These are phyloP conservation scores for Megalops atlanticus DNA, from an alignment of 2,113 vertebrate genomes.

Conservation along the genomic window DNA sequence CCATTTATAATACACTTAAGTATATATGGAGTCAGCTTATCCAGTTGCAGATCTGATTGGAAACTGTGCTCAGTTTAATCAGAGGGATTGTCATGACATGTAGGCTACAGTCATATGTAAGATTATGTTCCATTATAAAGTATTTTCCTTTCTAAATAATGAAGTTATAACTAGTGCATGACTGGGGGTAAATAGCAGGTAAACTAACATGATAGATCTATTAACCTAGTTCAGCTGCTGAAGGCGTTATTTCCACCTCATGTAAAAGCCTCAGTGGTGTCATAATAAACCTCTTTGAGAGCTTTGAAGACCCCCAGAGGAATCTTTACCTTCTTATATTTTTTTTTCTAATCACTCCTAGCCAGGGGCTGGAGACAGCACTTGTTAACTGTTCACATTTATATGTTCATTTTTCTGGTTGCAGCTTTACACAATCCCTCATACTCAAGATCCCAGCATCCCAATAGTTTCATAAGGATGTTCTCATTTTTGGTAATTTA, in stretches of 20 bases:
- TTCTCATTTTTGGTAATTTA: no score
- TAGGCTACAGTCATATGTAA: neutral
- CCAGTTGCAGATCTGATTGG: neutral
- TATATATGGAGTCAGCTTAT: neutral
- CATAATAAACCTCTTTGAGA: neutral
- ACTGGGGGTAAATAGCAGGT: neutral
- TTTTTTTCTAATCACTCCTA: neutral
- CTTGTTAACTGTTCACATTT: neutral
- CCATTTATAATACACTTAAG: neutral
- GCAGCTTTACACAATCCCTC: no score
- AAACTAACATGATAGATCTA: neutral
- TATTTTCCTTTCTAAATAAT: neutral
- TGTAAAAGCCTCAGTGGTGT: neutral
- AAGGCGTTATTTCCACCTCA: neutral
- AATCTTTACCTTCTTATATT: neutral
- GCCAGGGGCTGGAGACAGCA: neutral
- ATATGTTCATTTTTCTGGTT: no score
- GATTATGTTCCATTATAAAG: no score
- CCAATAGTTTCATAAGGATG: no score
- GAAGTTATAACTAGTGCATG: neutral
- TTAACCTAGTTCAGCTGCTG: conserved; percentile 3
- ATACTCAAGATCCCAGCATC: no score
- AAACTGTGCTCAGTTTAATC: neutral
- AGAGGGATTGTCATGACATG: neutral
- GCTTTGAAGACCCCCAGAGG: neutral